phyloP scores from a whole-genome alignment of 2,113 vertebrate genomes.

The Mesoclemmys tuberculata region DNA sequence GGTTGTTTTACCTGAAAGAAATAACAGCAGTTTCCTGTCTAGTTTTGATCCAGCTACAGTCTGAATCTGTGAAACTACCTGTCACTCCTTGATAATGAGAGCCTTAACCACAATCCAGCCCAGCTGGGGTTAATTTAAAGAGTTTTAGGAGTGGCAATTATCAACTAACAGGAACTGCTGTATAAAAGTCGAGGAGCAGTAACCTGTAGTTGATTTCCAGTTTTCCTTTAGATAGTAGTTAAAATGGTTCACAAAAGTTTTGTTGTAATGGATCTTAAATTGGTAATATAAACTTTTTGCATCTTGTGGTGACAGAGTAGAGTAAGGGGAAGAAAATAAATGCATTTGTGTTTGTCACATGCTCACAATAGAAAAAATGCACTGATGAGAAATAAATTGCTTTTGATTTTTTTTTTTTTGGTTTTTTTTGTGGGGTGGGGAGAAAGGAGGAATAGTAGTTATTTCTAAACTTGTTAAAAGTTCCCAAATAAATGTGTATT shows the following conservation, averaged over 20 bases:
- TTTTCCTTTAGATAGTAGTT: not conserved
- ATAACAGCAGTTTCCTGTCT: not conserved
- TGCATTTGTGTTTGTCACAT: not conserved
- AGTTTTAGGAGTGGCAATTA: not conserved
- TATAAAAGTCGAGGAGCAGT: not conserved
- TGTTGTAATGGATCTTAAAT: not conserved
- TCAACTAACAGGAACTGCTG: not conserved
- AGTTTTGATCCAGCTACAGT: not conserved
- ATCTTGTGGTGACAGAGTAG: not conserved
- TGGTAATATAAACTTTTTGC: not conserved
- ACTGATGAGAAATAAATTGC: fast-evolving
- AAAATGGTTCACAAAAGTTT: not conserved
- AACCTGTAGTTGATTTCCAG: not conserved
- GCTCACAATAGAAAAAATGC: fast-evolving
- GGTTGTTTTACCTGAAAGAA: not conserved
- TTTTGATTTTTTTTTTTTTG: not conserved
- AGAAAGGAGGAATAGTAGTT: not conserved
- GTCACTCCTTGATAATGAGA: not conserved
- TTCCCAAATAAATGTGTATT: not conserved
- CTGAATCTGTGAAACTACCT: not conserved
- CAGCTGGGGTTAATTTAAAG: not conserved
- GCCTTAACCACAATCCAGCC: not conserved
- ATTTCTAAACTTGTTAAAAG: not conserved
- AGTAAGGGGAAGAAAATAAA: not conserved
- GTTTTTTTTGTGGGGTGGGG: not conserved